Conservation (phyloP, 2,113 vertebrate genomes). For the Pavo muticus region DNA sequence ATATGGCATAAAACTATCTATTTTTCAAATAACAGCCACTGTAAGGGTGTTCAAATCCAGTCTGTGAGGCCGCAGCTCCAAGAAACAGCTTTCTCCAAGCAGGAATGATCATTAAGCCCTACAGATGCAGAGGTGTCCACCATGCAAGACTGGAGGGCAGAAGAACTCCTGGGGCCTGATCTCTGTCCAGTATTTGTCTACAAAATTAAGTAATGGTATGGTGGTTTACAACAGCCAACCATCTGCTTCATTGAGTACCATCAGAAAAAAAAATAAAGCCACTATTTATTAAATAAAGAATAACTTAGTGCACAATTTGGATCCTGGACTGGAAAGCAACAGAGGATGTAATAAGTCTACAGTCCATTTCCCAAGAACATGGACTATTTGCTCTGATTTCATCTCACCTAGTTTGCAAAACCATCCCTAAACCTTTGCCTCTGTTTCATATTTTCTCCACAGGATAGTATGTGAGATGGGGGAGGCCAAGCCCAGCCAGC, state of each 20-base stretch:
- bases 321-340: not conserved
- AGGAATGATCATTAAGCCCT: not conserved
- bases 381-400: not conserved
- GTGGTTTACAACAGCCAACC: not conserved
- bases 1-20: not conserved
- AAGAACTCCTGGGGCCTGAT: rapidly evolving
- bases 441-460: constrained; percentile 36
- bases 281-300: not conserved
- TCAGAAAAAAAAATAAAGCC: not conserved
- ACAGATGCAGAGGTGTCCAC: not conserved
- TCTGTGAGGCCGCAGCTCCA: not conserved
- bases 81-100: not conserved
- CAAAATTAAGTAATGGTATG: not conserved
- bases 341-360: not conserved
- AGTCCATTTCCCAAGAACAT: not conserved
- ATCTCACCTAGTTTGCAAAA: not conserved
- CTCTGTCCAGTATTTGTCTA: not conserved
- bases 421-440: not conserved
- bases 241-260: not conserved
- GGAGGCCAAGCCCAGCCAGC: constrained; percentile 93
- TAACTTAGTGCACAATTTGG: not conserved
- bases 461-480: constrained; percentile 99
- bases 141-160: not conserved
- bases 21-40: not conserved
- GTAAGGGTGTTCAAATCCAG: not conserved